Conservation (phyloP, 2,888 invertebrate genomes). For the Sarcophaga subvicina region DNA sequence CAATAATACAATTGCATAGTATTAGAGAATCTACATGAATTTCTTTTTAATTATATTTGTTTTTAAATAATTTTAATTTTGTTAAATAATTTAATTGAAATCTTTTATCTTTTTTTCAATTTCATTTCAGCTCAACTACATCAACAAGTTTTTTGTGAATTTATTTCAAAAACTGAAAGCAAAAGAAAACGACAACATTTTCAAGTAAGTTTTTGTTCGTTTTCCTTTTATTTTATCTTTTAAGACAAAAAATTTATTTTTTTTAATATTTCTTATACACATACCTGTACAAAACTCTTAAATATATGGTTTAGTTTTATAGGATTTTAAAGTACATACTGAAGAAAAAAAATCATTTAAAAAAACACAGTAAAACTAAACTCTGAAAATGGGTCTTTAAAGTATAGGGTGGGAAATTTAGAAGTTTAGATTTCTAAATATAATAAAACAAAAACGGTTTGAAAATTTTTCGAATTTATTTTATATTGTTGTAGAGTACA, state of each 20-base stretch:
- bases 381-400: neutral
- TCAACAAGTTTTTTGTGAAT: constrained; percentile 38
- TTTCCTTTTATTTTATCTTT: neutral
- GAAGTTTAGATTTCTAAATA: too few species aligned
- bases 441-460: too few species aligned
- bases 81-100: neutral
- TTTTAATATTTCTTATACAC: neutral
- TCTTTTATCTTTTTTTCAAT: constrained; percentile 9
- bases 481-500: too few species aligned
- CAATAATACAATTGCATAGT: too few species aligned
- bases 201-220: constrained; percentile 46
- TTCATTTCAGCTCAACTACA: constrained; percentile 45
- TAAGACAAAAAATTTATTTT: constrained; percentile 31
- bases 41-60: neutral
- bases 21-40: too few species aligned
- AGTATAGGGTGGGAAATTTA: neutral
- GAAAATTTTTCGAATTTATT: too few species aligned
- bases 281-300: neutral
- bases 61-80: neutral
- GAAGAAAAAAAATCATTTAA: neutral
- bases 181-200: constrained; percentile 37
- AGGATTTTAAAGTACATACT: neutral
- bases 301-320: neutral
- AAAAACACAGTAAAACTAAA: neutral
- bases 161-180: constrained; percentile 3